A percentile compares a stretch with the other conserved stretches of the same genome.
These are phyloP conservation scores for Gymnoscelis rufifasciata DNA, from an alignment of 2,888 invertebrate genomes.

Conservation along the genomic window DNA sequence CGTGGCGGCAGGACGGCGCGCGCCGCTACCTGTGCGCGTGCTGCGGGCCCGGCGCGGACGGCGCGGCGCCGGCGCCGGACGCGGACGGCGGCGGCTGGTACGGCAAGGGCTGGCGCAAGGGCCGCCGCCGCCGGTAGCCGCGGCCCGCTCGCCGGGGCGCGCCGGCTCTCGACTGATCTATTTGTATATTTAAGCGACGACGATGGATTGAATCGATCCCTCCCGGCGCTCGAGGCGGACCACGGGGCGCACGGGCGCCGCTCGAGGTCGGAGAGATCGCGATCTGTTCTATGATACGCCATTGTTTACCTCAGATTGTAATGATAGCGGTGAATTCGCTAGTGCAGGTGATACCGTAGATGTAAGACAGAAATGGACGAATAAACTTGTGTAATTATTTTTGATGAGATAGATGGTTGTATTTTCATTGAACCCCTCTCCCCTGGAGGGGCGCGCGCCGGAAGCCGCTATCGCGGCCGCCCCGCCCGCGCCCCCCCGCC, in stretches of 20 bases:
- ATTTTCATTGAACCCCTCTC: not conserved
- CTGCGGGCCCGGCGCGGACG: slow-evolving; percentile 61
- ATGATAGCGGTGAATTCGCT: not conserved
- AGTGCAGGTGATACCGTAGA: not conserved
- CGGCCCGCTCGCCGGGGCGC: slow-evolving; percentile 10
- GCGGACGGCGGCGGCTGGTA: slow-evolving; percentile 84
- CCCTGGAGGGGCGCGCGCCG: too few species aligned
- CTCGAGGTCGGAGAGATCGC: too few species aligned
- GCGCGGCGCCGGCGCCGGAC: slow-evolving; percentile 13
- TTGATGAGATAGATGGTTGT: slow-evolving; percentile 12
- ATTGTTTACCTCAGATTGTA: not conserved
- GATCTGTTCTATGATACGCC: not conserved
- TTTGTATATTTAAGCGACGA: not conserved
- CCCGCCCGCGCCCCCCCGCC: not conserved
- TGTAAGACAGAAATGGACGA: slow-evolving; percentile 8
- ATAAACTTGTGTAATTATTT: slow-evolving; percentile 24
- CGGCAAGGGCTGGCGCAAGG: slow-evolving; percentile 91
- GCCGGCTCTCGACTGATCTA: not conserved
- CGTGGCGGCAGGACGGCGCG: slow-evolving; percentile 54
- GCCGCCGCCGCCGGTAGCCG: slow-evolving; percentile 74
- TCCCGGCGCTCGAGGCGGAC: too few species aligned
- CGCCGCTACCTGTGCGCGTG: slow-evolving; percentile 84
- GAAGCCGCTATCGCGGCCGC: not conserved
- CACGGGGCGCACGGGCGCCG: too few species aligned
- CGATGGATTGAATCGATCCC: too few species aligned